Evolutionary conservation across 1,140 invertebrate species (phyloP).

Genomic region (Phymastichus coffea): DNA sequence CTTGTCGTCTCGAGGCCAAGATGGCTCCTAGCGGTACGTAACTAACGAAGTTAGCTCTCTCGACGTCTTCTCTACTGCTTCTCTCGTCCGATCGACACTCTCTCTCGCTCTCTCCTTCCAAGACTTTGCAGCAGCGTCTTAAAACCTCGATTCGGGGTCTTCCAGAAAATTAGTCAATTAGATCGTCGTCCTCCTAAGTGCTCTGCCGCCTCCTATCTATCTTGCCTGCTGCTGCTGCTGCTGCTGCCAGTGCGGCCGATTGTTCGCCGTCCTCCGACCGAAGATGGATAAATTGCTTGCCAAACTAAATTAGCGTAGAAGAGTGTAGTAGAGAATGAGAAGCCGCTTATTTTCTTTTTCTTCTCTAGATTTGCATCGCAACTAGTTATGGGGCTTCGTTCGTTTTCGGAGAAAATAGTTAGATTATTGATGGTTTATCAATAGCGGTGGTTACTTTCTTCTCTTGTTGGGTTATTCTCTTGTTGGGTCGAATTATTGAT

Average conservation of each 20-base stretch:
- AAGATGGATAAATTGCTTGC: slow-evolving; percentile 5
- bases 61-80: slow-evolving; percentile 26
- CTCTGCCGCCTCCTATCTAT: too few species aligned
- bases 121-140: slow-evolving; percentile 31
- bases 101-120: neutral
- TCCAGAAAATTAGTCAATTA: slow-evolving; percentile 56
- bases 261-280: too few species aligned
- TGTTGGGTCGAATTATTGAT: too few species aligned
- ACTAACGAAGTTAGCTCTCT: slow-evolving; percentile 53
- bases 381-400: too few species aligned
- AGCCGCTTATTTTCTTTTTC: neutral
- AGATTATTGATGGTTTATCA: too few species aligned
- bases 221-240: too few species aligned
- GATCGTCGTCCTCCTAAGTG: slow-evolving; percentile 47
- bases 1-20: slow-evolving; percentile 50
- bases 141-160: slow-evolving; percentile 42
- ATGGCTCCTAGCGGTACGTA: slow-evolving; percentile 47
- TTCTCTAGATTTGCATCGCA: neutral
- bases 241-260: too few species aligned
- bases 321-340: neutral
- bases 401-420: too few species aligned
- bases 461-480: too few species aligned
- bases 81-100: neutral
- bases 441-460: too few species aligned
- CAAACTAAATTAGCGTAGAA: slow-evolving; percentile 5